These are phyloP conservation scores for Thunnus thynnus DNA, from an alignment of 2,113 vertebrate species.

Conservation along the genomic window DNA sequence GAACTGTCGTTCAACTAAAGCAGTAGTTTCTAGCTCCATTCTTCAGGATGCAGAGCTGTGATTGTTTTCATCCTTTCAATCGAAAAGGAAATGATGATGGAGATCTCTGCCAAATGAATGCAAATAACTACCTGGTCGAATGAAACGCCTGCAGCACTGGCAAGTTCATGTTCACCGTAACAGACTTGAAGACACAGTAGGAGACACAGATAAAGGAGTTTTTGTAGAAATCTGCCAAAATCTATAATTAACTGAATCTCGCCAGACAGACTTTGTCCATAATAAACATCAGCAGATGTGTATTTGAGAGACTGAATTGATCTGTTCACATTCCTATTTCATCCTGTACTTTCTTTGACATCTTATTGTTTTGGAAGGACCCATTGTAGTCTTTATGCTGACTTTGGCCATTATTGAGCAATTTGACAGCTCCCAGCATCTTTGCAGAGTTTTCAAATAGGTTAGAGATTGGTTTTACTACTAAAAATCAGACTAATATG, in stretches of 20 bases:
- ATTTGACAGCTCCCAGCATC: conserved; percentile 3
- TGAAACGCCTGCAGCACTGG: background rate
- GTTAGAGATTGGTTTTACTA: background rate
- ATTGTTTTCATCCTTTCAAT: conserved; percentile 33
- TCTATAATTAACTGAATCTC: conserved; percentile 10
- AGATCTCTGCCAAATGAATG: background rate
- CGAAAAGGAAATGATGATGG: conserved; percentile 12
- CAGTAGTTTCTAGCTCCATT: background rate
- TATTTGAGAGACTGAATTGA: conserved; percentile 5
- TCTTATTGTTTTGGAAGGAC: conserved; percentile 18
- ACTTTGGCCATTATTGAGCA: conserved; percentile 27
- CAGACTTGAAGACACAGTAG: background rate
- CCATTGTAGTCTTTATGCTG: background rate
- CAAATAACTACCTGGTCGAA: background rate
- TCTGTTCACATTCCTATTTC: conserved; percentile 36
- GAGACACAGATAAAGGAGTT: background rate
- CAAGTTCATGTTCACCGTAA: background rate
- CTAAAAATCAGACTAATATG: background rate
- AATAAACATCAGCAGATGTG: conserved; percentile 2
- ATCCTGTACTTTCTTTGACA: conserved; percentile 14
- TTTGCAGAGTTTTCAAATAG: background rate
- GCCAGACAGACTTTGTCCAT: background rate
- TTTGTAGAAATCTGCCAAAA: conserved; percentile 16
- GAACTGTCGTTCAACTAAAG: background rate
- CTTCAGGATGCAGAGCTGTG: background rate